Base-by-base conservation (phyloP, 2,888 invertebrate genomes). In the Megastigmus dorsalis region DNA sequence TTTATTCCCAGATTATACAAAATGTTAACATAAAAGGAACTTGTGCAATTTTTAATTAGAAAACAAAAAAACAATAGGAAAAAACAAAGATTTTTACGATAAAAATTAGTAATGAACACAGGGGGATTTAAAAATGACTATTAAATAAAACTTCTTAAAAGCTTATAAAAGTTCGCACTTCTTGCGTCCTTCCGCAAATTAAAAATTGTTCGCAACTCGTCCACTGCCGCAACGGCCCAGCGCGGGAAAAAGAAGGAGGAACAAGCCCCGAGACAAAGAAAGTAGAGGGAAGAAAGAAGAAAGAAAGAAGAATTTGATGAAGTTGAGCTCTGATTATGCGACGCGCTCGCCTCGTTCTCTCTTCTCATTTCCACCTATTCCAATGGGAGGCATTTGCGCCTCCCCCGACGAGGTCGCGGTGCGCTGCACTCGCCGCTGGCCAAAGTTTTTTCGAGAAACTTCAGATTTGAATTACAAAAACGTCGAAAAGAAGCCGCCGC, bases 41-140 rank as follows among this genome's bases (percentile, higher is more conserved):
- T 45, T 54, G n/a, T 13, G 2, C 43, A n/a, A 36, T 20, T 63
- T 62, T 63, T 60, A 62, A 70, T 70, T 66, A 72, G n/a, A n/a
- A n/a, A n/a, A 59, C 33, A 38, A 33, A 48, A n/a, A n/a, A n/a
- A n/a, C n/a, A n/a, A n/a, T n/a, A n/a, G n/a, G n/a, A n/a, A n/a
- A n/a, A n/a, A 15, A 54, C 20, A 55, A 41, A 55, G 45, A 54
- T 62, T 70, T 41, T 62, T 13, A n/a, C 54, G 30, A 67, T 33
- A 43, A 33, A 73, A 66, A 73, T 73, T 73, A 73, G 66, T 41
- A 57, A 65, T 55, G 63, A 48, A 65, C 71, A 30, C 36, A n/a
- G 20, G 13, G 48, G 23, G 55, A 48, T 4, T 41, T 50, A 41
- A 59, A 66, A 65, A 65, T 50, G 36, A 63, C 43, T 55, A 63